phyloP scores from a whole-genome alignment of 2,113 vertebrate species.

The Telmatochromis bifrenatus region DNA sequence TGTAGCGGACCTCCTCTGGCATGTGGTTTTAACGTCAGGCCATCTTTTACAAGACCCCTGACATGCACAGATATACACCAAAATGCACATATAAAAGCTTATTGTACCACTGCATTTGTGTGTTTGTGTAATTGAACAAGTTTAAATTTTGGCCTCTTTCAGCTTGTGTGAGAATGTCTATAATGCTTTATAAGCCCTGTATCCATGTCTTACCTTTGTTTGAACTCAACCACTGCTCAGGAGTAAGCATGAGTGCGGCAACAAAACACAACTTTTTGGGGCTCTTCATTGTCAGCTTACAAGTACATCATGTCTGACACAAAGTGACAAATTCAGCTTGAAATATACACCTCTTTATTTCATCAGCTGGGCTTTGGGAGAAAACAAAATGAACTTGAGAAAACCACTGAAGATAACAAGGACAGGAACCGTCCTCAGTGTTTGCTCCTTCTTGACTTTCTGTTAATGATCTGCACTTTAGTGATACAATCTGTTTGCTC shows the following conservation, averaged over 20 bases:
- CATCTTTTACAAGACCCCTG: slow-evolving; percentile 60
- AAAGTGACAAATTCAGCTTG: not conserved
- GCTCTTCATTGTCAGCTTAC: not conserved
- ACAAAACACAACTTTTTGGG: not conserved
- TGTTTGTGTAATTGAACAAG: not conserved
- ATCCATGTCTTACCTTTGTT: not conserved
- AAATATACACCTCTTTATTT: not conserved
- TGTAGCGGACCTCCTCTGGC: slow-evolving; percentile 40
- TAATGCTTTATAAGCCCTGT: not conserved
- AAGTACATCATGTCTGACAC: not conserved
- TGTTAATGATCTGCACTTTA: not conserved
- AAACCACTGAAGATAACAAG: not conserved
- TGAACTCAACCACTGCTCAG: not conserved
- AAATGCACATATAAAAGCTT: slow-evolving; percentile 11
- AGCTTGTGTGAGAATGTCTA: not conserved
- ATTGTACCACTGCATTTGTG: not conserved
- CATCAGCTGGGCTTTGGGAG: not conserved
- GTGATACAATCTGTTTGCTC: not conserved
- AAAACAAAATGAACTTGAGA: not conserved
- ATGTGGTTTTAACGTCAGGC: slow-evolving; percentile 53
- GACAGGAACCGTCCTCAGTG: not conserved
- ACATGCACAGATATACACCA: slow-evolving; percentile 15
- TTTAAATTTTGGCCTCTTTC: not conserved
- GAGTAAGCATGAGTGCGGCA: not conserved
- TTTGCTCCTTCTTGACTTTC: not conserved